Evolutionary conservation across 2,113 vertebrate species (phyloP).

Genomic region (Alligator sinensis): DNA sequence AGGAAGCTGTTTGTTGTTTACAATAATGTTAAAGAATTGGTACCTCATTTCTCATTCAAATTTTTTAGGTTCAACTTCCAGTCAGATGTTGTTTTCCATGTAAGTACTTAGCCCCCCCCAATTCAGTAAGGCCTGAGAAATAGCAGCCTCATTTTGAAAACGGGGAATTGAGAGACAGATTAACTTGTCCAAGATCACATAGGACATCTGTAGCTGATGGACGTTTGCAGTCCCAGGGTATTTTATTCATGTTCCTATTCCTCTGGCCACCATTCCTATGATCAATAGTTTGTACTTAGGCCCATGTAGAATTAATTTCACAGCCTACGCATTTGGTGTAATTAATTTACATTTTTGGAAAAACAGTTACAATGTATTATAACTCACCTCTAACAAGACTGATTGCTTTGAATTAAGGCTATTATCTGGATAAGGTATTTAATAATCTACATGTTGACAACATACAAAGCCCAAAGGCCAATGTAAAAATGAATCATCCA

Average conservation of each 20-base stretch:
- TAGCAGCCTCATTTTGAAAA: not conserved
- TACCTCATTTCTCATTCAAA: too few relatives aligned
- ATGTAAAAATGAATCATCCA: not conserved
- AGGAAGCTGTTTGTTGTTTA: too few relatives aligned
- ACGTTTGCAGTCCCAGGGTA: not conserved
- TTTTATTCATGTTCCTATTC: too few relatives aligned
- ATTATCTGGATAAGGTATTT: not conserved
- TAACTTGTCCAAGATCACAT: not conserved
- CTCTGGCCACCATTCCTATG: too few relatives aligned
- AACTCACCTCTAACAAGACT: not conserved
- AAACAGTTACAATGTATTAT: not conserved
- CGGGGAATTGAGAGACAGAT: not conserved
- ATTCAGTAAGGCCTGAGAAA: not conserved
- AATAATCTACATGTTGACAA: not conserved
- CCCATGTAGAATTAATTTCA: not conserved
- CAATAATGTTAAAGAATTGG: too few relatives aligned
- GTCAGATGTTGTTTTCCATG: too few relatives aligned
- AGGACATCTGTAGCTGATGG: not conserved
- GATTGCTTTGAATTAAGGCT: not conserved
- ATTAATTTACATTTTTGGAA: not conserved
- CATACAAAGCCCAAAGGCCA: not conserved
- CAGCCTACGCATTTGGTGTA: not conserved
- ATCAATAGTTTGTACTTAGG: not conserved
- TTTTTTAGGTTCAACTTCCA: too few relatives aligned
- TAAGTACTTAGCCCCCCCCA: not conserved